phyloP scores from a whole-genome alignment of 2,888 invertebrate genomes.

The Stegana nigrithorax region DNA sequence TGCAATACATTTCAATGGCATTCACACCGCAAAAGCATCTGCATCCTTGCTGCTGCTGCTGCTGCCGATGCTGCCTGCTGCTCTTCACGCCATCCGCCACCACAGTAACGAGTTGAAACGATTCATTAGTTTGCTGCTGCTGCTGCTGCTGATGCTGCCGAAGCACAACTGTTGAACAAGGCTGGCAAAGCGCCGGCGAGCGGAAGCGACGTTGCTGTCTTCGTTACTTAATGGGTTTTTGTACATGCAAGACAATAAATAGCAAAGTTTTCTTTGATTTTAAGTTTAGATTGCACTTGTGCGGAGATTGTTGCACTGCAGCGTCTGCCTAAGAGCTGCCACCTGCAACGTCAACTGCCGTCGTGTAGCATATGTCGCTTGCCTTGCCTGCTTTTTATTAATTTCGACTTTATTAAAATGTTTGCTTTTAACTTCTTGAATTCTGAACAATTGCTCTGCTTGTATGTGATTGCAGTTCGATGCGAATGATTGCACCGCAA shows the following conservation, averaged over 20 bases:
- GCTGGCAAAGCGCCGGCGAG: too few relatives aligned
- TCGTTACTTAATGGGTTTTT: conserved; percentile 16
- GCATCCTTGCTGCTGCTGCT: not conserved
- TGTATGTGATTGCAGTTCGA: conserved; percentile 47
- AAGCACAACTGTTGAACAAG: not conserved
- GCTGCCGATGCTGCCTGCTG: not conserved
- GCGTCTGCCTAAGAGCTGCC: too few relatives aligned
- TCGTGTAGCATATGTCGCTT: not conserved
- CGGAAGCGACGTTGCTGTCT: conserved; percentile 37
- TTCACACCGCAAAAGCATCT: too few relatives aligned
- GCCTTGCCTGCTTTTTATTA: conserved; percentile 34
- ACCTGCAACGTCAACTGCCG: not conserved
- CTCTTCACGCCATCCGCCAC: too few relatives aligned
- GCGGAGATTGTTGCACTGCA: not conserved
- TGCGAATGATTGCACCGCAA: conserved; percentile 46
- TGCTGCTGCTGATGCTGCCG: conserved; percentile 33
- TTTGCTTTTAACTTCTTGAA: not conserved
- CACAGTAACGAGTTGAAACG: too few relatives aligned
- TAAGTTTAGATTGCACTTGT: conserved; percentile 37
- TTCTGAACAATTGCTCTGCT: not conserved
- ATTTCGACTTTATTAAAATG: conserved; percentile 26
- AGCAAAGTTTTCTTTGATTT: conserved; percentile 19
- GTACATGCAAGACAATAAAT: conserved; percentile 31
- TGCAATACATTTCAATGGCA: conserved; percentile 23
- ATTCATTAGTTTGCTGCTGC: conserved; percentile 52